Evolutionary conservation across 2,888 invertebrate genomes (phyloP).

Genomic region (Andrena dorsata): DNA sequence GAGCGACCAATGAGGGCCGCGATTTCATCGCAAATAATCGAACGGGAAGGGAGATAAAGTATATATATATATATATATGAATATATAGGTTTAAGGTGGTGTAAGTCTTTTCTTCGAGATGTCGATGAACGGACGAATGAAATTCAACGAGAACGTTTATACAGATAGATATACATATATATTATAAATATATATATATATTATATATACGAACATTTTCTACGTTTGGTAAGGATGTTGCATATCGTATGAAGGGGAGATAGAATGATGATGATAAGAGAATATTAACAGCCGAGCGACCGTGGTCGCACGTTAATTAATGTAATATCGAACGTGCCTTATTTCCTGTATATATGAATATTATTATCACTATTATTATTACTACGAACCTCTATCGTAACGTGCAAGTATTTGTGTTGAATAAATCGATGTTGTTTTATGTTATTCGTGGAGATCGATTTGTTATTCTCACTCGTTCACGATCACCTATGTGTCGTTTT

Average conservation of each 20-base stretch:
- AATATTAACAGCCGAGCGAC: constrained; percentile 67
- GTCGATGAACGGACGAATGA: constrained; percentile 59
- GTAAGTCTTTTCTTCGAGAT: constrained; percentile 51
- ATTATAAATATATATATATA: constrained; percentile 62
- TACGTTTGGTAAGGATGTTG: constrained; percentile 82
- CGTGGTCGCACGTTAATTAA: constrained; percentile 78
- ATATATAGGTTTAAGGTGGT: constrained; percentile 44
- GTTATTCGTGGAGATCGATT: constrained; percentile 69
- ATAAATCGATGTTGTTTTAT: constrained; percentile 85
- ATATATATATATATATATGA: constrained; percentile 23
- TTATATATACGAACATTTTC: constrained; percentile 80
- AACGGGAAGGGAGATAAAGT: constrained; percentile 20
- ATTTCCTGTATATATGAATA: constrained; percentile 81
- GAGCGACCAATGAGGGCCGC: constrained; percentile 18
- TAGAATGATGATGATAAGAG: constrained; percentile 72
- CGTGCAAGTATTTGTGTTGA: constrained; percentile 83
- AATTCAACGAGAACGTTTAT: constrained; percentile 73
- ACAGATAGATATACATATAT: constrained; percentile 73
- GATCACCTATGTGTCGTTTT: constrained; percentile 9
- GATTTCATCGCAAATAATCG: constrained; percentile 24
- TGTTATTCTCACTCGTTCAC: constrained; percentile 4
- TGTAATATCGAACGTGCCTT: constrained; percentile 84
- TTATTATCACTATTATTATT: constrained; percentile 79
- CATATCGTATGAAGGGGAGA: constrained; percentile 79
- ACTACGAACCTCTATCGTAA: constrained; percentile 80